These are phyloP conservation scores for Andrena haemorrhoa DNA, from an alignment of 2,888 invertebrate genomes.

Conservation along the genomic window DNA sequence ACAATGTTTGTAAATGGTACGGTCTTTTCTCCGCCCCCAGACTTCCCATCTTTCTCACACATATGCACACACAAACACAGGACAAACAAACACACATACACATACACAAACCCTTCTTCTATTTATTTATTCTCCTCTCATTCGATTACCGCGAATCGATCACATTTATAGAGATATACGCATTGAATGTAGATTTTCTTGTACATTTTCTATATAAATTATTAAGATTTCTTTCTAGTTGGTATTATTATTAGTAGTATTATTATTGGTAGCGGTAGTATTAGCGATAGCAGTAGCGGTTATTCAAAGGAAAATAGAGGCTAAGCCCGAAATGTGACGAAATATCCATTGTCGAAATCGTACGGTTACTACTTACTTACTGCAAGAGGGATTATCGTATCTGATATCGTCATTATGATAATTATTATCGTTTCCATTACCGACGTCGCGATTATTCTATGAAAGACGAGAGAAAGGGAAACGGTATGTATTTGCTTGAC, in stretches of 20 bases:
- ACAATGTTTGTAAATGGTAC: conserved; percentile 51
- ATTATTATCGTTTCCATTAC: not conserved
- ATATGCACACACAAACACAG: not conserved
- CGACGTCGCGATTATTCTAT: conserved; percentile 2
- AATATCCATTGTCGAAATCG: conserved; percentile 47
- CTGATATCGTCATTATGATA: conserved; percentile 12
- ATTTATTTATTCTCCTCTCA: conserved; percentile 75
- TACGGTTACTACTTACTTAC: conserved; percentile 45
- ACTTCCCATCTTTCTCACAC: conserved; percentile 58
- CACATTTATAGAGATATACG: conserved; percentile 76
- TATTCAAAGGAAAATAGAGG: conserved; percentile 64
- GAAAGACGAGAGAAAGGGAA: not conserved
- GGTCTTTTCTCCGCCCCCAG: conserved; percentile 38
- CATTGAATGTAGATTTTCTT: conserved; percentile 84
- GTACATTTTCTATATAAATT: conserved; percentile 82
- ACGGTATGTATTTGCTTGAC: conserved; percentile 21
- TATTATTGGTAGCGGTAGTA: conserved; percentile 47
- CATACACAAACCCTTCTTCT: conserved; percentile 54
- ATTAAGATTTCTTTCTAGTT: conserved; percentile 76
- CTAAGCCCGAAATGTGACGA: conserved; percentile 64
- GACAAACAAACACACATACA: not conserved
- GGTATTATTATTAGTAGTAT: conserved; percentile 67
- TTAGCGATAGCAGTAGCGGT: conserved; percentile 39
- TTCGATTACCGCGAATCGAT: conserved; percentile 75
- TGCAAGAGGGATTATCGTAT: conserved; percentile 22